Percentiles rank a stretch among this genome's conserved stretches.
phyloP scores from a whole-genome alignment of 2,113 vertebrate species.

The Pangasianodon gigas region DNA sequence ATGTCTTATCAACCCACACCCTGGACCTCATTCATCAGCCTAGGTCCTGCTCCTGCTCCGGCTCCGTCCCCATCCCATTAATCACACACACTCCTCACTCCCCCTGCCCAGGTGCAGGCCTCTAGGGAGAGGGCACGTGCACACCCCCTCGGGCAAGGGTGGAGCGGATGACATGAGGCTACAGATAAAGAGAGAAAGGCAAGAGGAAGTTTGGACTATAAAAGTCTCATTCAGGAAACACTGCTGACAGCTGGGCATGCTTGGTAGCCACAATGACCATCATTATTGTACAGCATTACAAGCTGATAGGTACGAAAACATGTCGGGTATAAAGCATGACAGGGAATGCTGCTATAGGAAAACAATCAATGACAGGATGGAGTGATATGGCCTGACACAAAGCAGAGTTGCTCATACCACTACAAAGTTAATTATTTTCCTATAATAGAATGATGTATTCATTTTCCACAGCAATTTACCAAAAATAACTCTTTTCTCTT shows the following conservation, averaged over 20 bases:
- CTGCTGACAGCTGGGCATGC: background rate
- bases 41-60: conserved; percentile 81
- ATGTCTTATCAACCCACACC: conserved; percentile 90
- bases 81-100: conserved; percentile 76
- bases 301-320: background rate
- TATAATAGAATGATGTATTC: background rate
- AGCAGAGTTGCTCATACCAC: too few species aligned
- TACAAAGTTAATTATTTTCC: background rate
- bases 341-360: background rate
- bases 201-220: conserved; percentile 24
- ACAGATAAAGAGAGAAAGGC: conserved; percentile 26
- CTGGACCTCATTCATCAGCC: conserved; percentile 86
- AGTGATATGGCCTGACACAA: background rate
- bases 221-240: conserved; percentile 23
- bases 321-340: background rate
- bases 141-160: conserved; percentile 57
- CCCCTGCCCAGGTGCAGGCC: conserved; percentile 88
- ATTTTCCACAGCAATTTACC: background rate
- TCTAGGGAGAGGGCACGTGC: conserved; percentile 77
- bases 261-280: background rate
- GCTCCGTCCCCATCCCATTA: conserved; percentile 89
- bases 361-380: background rate
- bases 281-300: conserved; percentile 1
- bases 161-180: conserved; percentile 40
- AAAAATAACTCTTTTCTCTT: background rate